Percentiles rank a stretch among this genome's conserved stretches.
phyloP scores from a whole-genome alignment of 1,140 invertebrate genomes.

The Chlorops oryzae region DNA sequence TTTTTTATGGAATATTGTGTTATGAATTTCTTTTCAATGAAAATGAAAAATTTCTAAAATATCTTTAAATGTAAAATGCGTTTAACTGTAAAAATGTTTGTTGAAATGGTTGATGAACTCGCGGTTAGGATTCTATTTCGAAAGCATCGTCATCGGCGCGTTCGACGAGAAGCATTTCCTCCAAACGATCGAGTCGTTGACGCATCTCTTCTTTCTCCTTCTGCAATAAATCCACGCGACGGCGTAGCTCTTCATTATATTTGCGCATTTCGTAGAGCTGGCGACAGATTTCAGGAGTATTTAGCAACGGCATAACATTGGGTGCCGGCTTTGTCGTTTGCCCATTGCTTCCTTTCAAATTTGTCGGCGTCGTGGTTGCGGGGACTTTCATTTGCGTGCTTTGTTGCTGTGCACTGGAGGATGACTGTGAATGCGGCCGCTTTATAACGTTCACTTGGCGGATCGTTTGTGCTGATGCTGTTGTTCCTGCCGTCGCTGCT shows the following conservation, averaged over 20 bases:
- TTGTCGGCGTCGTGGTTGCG: background rate
- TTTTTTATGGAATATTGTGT: no score
- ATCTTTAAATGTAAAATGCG: no score
- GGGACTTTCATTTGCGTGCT: background rate
- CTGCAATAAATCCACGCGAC: conserved; percentile 15
- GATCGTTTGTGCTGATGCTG: background rate
- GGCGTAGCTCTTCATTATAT: conserved; percentile 35
- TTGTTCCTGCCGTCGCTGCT: conserved; percentile 12
- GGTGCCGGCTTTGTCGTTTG: conserved; percentile 18
- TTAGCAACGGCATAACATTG: conserved; percentile 34
- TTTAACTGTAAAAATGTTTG: no score
- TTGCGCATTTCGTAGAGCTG: conserved; percentile 37
- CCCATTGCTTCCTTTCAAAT: background rate
- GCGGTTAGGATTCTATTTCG: conserved; percentile 11
- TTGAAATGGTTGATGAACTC: no score
- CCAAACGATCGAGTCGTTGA: conserved; percentile 35
- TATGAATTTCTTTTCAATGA: no score
- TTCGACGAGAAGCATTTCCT: conserved; percentile 28
- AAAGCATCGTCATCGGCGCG: conserved; percentile 4
- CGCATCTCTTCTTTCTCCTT: conserved; percentile 31
- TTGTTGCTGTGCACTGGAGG: background rate
- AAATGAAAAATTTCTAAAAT: no score
- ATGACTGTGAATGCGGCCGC: conserved; percentile 8
- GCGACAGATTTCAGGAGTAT: conserved; percentile 37
- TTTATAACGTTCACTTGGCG: conserved; percentile 14